These are phyloP conservation scores for Pristionchus fissidentatus DNA, from an alignment of 2,888 invertebrate genomes.

Conservation along the genomic window DNA sequence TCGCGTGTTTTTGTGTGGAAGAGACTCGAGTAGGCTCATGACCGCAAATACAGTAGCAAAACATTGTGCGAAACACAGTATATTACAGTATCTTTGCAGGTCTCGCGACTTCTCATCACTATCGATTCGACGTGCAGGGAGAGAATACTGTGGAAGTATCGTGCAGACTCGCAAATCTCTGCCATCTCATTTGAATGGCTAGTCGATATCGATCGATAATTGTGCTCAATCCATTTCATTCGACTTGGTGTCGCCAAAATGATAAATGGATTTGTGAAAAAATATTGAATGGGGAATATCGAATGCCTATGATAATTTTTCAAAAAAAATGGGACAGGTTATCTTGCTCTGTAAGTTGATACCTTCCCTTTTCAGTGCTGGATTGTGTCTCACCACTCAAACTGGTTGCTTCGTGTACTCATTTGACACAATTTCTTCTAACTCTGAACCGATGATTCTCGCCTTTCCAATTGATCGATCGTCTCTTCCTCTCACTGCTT, in stretches of 20 bases:
- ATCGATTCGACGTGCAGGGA: background rate
- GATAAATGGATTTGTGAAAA: no score
- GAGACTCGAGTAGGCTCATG: no score
- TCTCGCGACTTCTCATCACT: background rate
- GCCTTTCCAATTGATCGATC: conserved; percentile 23
- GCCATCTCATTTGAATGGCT: conserved; percentile 12
- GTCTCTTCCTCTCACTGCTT: background rate
- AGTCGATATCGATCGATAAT: background rate
- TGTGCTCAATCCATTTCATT: no score
- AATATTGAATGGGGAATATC: no score
- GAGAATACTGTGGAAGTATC: conserved; percentile 21
- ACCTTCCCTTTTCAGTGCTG: background rate
- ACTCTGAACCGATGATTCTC: background rate
- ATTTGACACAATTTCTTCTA: background rate
- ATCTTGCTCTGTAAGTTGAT: background rate
- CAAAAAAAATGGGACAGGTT: no score
- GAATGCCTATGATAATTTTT: no score
- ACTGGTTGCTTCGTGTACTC: conserved; percentile 17
- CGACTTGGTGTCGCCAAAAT: no score
- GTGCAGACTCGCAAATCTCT: background rate
- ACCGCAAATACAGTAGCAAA: no score
- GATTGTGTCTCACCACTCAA: background rate
- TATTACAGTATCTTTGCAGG: no score
- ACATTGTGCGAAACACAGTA: no score
- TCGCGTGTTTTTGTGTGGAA: no score